These are phyloP conservation scores for Serripes groenlandicus DNA, from an alignment of 2,888 invertebrate species.

Conservation along the genomic window DNA sequence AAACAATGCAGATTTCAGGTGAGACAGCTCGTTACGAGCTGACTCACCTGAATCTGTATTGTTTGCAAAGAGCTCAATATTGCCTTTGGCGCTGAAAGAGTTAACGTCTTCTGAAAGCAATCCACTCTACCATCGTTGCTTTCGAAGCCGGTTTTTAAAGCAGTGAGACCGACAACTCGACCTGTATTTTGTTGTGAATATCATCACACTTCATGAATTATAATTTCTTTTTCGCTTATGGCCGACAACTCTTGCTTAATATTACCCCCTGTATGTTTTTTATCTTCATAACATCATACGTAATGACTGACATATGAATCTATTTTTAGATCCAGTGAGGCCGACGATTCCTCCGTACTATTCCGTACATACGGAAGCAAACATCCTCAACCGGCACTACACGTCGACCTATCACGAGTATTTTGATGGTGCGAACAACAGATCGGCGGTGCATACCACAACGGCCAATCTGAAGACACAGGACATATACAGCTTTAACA, in stretches of 20 bases:
- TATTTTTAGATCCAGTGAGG: conserved; percentile 2
- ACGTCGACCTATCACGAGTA: conserved; percentile 66
- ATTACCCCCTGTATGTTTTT: background rate
- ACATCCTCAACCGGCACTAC: conserved; percentile 69
- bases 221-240: background rate
- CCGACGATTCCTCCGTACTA: conserved; percentile 61
- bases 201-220: background rate
- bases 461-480: conserved; percentile 49
- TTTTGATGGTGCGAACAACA: conserved; percentile 49
- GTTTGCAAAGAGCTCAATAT: too few species aligned
- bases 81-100: too few species aligned
- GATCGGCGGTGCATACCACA: conserved; percentile 54
- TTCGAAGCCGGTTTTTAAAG: too few species aligned
- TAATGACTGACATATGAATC: background rate
- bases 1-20: too few species aligned
- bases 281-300: background rate
- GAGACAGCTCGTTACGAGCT: too few species aligned
- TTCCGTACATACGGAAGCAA: conserved; percentile 66
- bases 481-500: conserved; percentile 63
- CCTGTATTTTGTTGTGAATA: too few species aligned
- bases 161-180: too few species aligned
- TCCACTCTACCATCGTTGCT: too few species aligned
- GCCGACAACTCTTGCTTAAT: background rate
- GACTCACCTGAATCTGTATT: too few species aligned
- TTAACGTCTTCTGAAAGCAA: too few species aligned